These are phyloP conservation scores for Suricata suricatta DNA, from an alignment of 2,113 vertebrate genomes.

Conservation along the genomic window DNA sequence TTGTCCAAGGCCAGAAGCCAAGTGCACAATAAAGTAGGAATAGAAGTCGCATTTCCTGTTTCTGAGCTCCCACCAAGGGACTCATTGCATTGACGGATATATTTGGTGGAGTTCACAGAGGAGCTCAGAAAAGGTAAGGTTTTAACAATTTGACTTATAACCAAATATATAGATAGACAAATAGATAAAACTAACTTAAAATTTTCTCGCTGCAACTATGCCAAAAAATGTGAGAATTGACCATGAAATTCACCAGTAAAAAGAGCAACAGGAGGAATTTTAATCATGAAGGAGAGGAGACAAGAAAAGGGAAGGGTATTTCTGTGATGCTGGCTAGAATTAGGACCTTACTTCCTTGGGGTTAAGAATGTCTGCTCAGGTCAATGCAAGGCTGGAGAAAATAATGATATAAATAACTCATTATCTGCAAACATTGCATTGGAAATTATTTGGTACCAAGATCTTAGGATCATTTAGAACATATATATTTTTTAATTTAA, in stretches of 20 bases:
- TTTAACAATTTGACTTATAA: neutral
- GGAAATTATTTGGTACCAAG: neutral
- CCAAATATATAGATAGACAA: neutral
- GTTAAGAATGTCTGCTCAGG: neutral
- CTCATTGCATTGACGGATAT: neutral
- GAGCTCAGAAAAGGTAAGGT: neutral
- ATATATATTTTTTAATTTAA: constrained; percentile 5
- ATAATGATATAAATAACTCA: neutral
- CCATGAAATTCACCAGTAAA: neutral
- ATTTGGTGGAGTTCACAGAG: neutral
- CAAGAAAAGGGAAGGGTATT: neutral
- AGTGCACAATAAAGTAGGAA: neutral
- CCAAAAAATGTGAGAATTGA: neutral
- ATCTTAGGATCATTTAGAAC: constrained; percentile 11
- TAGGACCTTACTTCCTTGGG: constrained; percentile 10
- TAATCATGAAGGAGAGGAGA: neutral
- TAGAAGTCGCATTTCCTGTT: neutral
- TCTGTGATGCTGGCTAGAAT: neutral
- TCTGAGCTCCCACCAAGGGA: neutral
- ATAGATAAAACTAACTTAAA: neutral
- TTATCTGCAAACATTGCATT: neutral
- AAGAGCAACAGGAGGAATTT: neutral
- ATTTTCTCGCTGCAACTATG: neutral
- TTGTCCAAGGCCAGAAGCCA: neutral
- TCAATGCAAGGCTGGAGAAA: neutral